Percentiles rank a stretch among this genome's conserved stretches.
Evolutionary conservation across 2,888 invertebrate genomes (phyloP).

Genomic region (Stenodema calcarata): DNA sequence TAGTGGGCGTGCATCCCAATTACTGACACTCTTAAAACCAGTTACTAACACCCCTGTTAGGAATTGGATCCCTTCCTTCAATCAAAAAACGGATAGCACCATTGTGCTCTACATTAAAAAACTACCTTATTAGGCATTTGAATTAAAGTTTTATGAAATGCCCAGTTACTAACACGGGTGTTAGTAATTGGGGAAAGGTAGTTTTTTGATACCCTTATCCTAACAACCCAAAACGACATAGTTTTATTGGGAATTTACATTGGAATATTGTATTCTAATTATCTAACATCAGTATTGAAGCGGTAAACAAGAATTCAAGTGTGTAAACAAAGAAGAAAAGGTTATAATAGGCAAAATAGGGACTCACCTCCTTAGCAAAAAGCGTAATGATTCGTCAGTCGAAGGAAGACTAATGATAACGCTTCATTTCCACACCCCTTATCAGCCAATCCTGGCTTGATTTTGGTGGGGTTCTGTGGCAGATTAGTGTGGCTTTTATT

Average conservation of each 20-base stretch:
- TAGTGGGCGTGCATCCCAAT: too few relatives aligned
- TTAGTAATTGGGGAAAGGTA: neutral
- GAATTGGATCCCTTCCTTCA: neutral
- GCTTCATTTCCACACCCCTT: too few relatives aligned
- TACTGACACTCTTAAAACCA: too few relatives aligned
- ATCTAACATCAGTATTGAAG: too few relatives aligned
- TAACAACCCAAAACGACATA: neutral
- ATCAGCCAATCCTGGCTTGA: too few relatives aligned
- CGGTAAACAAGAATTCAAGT: neutral
- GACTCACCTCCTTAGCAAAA: constrained; percentile 15
- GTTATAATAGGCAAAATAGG: neutral
- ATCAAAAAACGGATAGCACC: neutral
- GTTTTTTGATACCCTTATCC: neutral
- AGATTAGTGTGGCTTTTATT: too few relatives aligned
- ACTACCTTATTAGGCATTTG: too few relatives aligned
- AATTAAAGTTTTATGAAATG: neutral
- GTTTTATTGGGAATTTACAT: too few relatives aligned
- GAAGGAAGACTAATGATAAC: neutral
- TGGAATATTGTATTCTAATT: too few relatives aligned
- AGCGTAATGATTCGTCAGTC: neutral
- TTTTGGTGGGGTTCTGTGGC: too few relatives aligned
- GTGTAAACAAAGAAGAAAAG: constrained; percentile 1
- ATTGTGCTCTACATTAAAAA: neutral
- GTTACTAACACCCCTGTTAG: constrained; percentile 12
- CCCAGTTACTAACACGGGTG: neutral